A percentile compares a stretch with the other conserved stretches of the same genome.
These are phyloP conservation scores for Eleutherodactylus coqui DNA, from an alignment of 2,797 vertebrate species.

Conservation along the genomic window DNA sequence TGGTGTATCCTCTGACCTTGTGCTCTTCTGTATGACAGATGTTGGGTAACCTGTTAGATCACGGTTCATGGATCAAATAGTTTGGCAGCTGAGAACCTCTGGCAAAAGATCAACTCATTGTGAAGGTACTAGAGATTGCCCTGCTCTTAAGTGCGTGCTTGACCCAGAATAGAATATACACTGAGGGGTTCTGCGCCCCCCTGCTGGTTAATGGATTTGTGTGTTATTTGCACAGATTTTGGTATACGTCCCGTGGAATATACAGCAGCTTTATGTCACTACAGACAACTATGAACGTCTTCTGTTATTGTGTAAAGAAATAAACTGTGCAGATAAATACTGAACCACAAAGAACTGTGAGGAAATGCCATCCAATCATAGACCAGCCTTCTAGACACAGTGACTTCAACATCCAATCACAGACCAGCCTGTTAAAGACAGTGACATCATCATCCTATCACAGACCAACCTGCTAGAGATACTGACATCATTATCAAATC, in stretches of 20 bases:
- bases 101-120: background rate
- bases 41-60: slow-evolving; percentile 13
- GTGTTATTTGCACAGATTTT: too few species aligned
- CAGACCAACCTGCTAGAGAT: background rate
- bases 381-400: background rate
- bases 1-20: background rate
- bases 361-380: background rate
- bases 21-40: background rate
- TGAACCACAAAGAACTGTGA: too few species aligned
- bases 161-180: background rate
- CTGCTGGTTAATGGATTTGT: slow-evolving; percentile 16
- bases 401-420: background rate
- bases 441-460: background rate
- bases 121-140: background rate
- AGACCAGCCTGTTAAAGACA: background rate
- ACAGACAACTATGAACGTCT: too few species aligned
- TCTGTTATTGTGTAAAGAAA: too few species aligned
- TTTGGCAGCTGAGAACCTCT: background rate
- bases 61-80: background rate
- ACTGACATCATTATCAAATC: background rate
- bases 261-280: too few species aligned
- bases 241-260: too few species aligned
- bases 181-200: too few species aligned
- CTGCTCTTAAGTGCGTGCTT: background rate
- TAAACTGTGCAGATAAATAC: too few species aligned